These are phyloP conservation scores for Neotoxoptera formosana DNA, from an alignment of 1,140 invertebrate species.

Conservation along the genomic window DNA sequence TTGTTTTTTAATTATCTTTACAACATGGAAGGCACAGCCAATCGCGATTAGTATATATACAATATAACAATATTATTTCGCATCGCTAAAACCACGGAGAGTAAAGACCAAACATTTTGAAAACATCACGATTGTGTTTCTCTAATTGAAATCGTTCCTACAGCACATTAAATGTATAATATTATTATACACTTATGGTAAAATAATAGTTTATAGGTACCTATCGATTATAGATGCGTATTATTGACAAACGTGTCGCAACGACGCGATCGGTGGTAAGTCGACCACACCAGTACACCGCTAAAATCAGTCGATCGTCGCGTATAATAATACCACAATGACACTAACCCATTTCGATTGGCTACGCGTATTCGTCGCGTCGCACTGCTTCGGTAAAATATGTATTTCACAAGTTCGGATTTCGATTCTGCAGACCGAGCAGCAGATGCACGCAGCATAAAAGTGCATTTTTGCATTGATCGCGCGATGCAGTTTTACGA, in stretches of 20 bases:
- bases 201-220: background rate
- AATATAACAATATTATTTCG: background rate
- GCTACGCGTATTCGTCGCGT: background rate
- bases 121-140: background rate
- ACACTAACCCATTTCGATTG: background rate
- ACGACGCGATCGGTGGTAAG: background rate
- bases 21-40: background rate
- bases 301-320: background rate
- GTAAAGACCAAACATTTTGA: background rate
- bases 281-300: background rate
- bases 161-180: no score
- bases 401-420: background rate
- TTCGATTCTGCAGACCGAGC: no score
- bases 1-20: background rate
- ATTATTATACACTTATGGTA: background rate
- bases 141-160: background rate
- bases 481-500: background rate
- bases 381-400: no score
- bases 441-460: background rate
- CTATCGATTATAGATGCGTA: background rate
- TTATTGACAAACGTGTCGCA: background rate
- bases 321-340: background rate
- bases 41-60: background rate
- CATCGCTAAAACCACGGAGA: background rate
- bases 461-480: background rate